phyloP scores from a whole-genome alignment of 2,888 invertebrate species.

The Trachelus iudaicus region DNA sequence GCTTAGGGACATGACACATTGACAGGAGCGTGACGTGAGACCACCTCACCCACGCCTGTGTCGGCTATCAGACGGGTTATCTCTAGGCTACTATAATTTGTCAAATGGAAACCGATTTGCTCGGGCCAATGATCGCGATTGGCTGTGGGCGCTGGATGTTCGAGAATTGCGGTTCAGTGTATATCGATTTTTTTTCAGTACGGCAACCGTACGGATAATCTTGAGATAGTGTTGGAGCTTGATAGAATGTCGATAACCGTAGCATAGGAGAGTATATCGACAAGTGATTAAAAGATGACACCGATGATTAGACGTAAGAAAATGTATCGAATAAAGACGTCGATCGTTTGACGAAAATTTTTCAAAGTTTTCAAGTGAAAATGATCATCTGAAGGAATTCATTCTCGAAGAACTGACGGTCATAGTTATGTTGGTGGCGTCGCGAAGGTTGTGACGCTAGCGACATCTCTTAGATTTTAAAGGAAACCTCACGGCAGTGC shows the following conservation, averaged over 20 bases:
- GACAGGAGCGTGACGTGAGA: slow-evolving; percentile 43
- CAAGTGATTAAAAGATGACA: neutral
- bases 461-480: neutral
- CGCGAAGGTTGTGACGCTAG: neutral
- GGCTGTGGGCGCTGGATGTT: slow-evolving; percentile 6
- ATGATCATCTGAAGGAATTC: too few species aligned
- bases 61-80: slow-evolving; percentile 38
- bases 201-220: neutral
- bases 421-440: neutral
- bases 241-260: neutral
- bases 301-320: neutral
- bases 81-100: slow-evolving; percentile 46
- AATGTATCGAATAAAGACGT: neutral
- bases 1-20: slow-evolving; percentile 38
- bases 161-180: neutral
- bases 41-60: slow-evolving; percentile 39
- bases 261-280: neutral
- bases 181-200: neutral
- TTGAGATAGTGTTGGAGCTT: neutral
- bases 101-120: slow-evolving; percentile 40
- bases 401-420: neutral
- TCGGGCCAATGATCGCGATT: slow-evolving; percentile 27
- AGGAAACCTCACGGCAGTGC: neutral
- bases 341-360: neutral
- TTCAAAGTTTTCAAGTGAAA: neutral